Evolutionary conservation across 2,888 invertebrate genomes (phyloP), one percentile per base, ranked within the genome.

Genomic region (Tenthredo notha): DNA sequence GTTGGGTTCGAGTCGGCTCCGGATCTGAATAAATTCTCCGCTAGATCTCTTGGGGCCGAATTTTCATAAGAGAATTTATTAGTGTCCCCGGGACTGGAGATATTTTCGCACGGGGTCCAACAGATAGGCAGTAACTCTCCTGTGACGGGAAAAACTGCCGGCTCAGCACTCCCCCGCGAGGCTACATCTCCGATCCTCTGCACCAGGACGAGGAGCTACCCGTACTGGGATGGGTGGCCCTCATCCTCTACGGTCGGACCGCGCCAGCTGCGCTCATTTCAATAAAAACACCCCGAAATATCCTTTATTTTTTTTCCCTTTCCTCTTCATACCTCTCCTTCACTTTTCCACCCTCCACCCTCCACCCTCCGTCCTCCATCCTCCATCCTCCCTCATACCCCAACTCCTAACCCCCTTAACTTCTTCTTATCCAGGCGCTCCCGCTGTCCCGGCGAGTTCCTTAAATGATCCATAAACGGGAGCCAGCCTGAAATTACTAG

Each of bases 61-160:
- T 92, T 92, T 91, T 91, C 89, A 92, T 91, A 90, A 90, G 89
- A 86, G 87, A 89, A 90, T 91, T 90, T 90, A 92, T 90, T 86
- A 82, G 85, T 75, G 85, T 67, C 83, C 50, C 65, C 54, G 85
- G 77, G 67, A 86, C 84, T 37, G 72, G 82, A 18, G 87, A 89
- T 88, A 89, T 89, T 90, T 90, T 90, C 88, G 88, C 88, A 82
- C 86, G 77, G 50, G 77, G 78, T 86, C 77, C 85, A 84, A 86
- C 86, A 77, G 85, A 87, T 86, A 86, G 85, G 83, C 86, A 86
- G 86, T 86, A 88, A 86, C 82, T 82, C 84, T 84, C 86, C 83
- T 67, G 84, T 86, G 84, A 84, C 78, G 87, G 85, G 84, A 89
- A 88, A 90, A 91, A 88, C 86, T 89, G 90, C 88, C 84, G 86